Evolutionary conservation across 2,888 invertebrate species (phyloP).

Genomic region (Drosophila anomalipes): DNA sequence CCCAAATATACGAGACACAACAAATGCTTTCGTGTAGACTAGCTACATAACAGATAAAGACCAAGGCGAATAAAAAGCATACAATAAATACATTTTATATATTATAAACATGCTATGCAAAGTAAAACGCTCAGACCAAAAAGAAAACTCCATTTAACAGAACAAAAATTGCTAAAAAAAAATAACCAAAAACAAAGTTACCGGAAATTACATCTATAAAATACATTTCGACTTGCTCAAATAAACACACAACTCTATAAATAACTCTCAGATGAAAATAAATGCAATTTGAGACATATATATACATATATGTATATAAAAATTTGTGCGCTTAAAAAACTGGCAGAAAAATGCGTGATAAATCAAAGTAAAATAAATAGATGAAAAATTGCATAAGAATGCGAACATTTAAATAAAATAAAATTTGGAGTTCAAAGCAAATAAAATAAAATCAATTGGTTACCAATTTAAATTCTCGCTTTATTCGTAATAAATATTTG

Average conservation of each 20-base stretch:
- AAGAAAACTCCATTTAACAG: conserved; percentile 4
- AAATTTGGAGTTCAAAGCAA: not conserved
- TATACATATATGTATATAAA: not conserved
- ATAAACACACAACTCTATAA: conserved; percentile 12
- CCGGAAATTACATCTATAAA: conserved; percentile 20
- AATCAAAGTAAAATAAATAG: conserved; percentile 46
- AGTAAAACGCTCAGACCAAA: not conserved
- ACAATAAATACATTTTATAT: conserved; percentile 1
- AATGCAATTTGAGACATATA: conserved; percentile 11
- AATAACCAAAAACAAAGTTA: not conserved
- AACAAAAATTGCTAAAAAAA: conserved; percentile 1
- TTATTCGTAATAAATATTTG: not conserved
- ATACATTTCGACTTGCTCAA: conserved; percentile 43
- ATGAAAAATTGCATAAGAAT: conserved; percentile 27
- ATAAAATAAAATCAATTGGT: conserved; percentile 14
- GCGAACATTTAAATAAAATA: conserved; percentile 9
- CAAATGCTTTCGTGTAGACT: conserved; percentile 27
- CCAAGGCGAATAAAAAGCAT: conserved; percentile 10
- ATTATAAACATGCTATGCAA: not conserved
- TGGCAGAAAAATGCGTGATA: conserved; percentile 31
- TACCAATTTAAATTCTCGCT: not conserved
- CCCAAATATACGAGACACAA: conserved; percentile 14
- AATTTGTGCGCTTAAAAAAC: conserved; percentile 23
- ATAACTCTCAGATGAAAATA: conserved; percentile 16
- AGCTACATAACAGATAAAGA: conserved; percentile 13